Evolutionary conservation across 2,797 vertebrate genomes (phyloP).

Genomic region (Cuniculus paca): DNA sequence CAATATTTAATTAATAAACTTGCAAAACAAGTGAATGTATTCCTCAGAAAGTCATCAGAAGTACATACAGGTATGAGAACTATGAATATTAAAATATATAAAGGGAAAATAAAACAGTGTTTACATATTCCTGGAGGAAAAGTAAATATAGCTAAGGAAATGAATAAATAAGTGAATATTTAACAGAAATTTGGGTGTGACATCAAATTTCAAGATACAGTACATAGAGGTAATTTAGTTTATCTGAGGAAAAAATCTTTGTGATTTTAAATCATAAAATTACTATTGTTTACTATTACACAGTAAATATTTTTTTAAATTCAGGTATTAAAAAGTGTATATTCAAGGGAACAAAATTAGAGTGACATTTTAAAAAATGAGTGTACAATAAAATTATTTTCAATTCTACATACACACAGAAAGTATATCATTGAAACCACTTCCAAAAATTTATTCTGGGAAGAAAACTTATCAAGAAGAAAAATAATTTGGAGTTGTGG

Average conservation of each 20-base stretch:
- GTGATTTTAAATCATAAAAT: neutral
- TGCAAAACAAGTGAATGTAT: neutral
- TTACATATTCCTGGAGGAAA: neutral
- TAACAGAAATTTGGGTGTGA: neutral
- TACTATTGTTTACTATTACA: too few relatives aligned
- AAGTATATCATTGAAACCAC: neutral
- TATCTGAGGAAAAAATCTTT: neutral
- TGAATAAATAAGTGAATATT: neutral
- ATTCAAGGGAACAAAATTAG: neutral
- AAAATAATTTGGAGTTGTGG: neutral
- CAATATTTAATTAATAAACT: neutral
- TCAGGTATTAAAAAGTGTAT: neutral
- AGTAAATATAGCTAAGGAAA: neutral
- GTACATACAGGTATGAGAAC: too few relatives aligned
- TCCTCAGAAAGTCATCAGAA: neutral
- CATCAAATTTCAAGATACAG: neutral
- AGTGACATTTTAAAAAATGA: neutral
- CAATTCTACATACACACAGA: neutral
- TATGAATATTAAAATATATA: neutral
- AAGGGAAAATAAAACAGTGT: neutral
- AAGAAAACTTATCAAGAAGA: neutral
- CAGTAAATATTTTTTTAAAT: neutral
- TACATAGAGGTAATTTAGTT: neutral
- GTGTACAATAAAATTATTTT: neutral
- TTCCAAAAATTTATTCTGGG: neutral